Evolutionary conservation across 2,888 invertebrate genomes (phyloP).

Genomic region (Hypolimnas misippus): DNA sequence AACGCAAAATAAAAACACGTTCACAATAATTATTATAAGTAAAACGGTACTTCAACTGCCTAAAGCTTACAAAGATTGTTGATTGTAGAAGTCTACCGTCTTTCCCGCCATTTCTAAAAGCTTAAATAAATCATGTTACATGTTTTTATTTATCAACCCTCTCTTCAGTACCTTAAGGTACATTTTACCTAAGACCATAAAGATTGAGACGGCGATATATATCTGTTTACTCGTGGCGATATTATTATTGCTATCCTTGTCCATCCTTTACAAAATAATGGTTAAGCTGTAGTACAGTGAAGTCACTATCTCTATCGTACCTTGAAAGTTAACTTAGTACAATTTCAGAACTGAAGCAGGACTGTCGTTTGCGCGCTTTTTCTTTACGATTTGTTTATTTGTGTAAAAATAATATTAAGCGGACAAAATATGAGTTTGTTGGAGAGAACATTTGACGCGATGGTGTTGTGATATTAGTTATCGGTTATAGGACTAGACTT

Average conservation of each 20-base stretch:
- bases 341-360: slow-evolving; percentile 50
- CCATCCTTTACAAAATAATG: slow-evolving; percentile 39
- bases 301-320: slow-evolving; percentile 49
- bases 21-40: slow-evolving; percentile 17
- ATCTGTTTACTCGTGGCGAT: slow-evolving; percentile 42
- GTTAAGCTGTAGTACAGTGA: slow-evolving; percentile 31
- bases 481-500: slow-evolving; percentile 50
- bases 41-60: slow-evolving; percentile 32
- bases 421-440: slow-evolving; percentile 46
- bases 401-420: slow-evolving; percentile 43
- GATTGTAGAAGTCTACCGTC: slow-evolving; percentile 37
- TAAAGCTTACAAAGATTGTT: slow-evolving; percentile 35
- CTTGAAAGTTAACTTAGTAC: slow-evolving; percentile 52
- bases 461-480: slow-evolving; percentile 45
- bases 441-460: slow-evolving; percentile 45
- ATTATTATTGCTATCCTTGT: slow-evolving; percentile 59
- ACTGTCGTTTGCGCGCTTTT: slow-evolving; percentile 45
- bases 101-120: slow-evolving; percentile 48
- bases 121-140: slow-evolving; percentile 33
- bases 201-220: slow-evolving; percentile 46
- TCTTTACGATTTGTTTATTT: slow-evolving; percentile 58
- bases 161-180: neutral
- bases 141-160: slow-evolving; percentile 17
- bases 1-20: neutral
- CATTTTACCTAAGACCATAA: slow-evolving; percentile 14